Evolutionary conservation across 2,797 vertebrate species (phyloP), one percentile per base, ranked within the genome.

Genomic region (Sparidentex hasta): DNA sequence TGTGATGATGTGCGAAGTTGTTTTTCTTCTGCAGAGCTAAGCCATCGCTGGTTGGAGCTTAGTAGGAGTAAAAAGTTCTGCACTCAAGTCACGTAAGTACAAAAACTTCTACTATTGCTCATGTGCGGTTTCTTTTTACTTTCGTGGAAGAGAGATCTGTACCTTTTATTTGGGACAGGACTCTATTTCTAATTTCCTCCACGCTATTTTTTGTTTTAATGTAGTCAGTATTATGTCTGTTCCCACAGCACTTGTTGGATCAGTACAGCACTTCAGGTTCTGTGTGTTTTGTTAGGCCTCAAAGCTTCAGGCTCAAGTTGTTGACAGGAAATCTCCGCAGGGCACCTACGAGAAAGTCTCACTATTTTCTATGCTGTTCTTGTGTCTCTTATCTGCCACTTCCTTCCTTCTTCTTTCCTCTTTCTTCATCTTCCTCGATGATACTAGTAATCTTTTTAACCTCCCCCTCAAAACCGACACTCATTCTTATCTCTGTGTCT

Each of bases 11-110:
- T 47, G 6, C 21, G 25, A 56, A n/a, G 23, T 27, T 71, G 1
- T 74, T 74, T 83, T 61, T 54, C 52, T 65, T 65, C 48, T 57
- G 50, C 72, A 95, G 95, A 91, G 41, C 76, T 94, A 76, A 94
- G 85, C 2, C 82, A 91, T 70, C 88, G 89, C 13, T 93, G 89
- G 92, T 84, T 71, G 23, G 83, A 91, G 73, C 82, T 95, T 3
- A 77, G 91, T 18, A 71, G 71, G 52, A 87, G 58, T 68, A 94
- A 90, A 85, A 82, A 21, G 58, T 67, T 77, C 80, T 61, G 38
- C 66, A 2, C 68, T 70, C 82, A 87, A 78, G 61, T 70, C 87
- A 90, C 64, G 94, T 95, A 80, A 94, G 71, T 89, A 87, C 77
- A 29, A 57, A 7, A 52, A 61, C 4, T 38, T 54, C 1, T 65